phyloP scores from a whole-genome alignment of 2,113 vertebrate genomes.

The Diadophis punctatus region DNA sequence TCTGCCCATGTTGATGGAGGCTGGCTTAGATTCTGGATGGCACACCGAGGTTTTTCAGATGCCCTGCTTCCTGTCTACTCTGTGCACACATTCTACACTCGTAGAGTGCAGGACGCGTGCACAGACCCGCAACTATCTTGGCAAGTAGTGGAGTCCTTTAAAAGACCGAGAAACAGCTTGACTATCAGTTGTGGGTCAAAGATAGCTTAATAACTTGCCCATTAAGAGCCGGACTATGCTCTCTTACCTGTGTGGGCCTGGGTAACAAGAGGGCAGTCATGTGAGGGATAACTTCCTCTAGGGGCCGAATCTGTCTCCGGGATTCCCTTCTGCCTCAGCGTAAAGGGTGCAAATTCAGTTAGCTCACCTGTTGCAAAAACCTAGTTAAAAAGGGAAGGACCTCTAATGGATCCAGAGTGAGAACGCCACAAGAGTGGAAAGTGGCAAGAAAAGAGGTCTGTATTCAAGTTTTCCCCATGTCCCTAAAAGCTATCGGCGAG shows the following conservation, averaged over 20 bases:
- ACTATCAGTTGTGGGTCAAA: background rate
- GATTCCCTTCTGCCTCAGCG: background rate
- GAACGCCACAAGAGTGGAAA: background rate
- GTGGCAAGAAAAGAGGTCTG: background rate
- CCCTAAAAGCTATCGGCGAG: background rate
- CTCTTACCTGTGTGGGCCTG: too few species aligned
- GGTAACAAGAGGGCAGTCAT: background rate
- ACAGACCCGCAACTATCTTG: background rate
- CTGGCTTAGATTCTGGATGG: background rate
- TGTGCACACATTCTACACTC: background rate
- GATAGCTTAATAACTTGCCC: background rate
- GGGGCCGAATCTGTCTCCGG: background rate
- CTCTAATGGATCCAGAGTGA: background rate
- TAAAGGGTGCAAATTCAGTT: background rate
- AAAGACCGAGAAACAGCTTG: background rate
- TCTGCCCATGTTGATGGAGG: background rate
- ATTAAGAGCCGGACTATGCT: background rate
- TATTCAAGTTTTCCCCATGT: background rate
- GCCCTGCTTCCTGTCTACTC: background rate
- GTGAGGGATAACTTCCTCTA: background rate
- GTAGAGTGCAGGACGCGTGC: background rate
- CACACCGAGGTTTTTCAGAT: background rate
- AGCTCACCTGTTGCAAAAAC: background rate
- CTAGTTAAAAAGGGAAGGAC: background rate
- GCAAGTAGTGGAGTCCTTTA: background rate